Conservation (phyloP, 1,140 invertebrate species). For the Patella vulgata region DNA sequence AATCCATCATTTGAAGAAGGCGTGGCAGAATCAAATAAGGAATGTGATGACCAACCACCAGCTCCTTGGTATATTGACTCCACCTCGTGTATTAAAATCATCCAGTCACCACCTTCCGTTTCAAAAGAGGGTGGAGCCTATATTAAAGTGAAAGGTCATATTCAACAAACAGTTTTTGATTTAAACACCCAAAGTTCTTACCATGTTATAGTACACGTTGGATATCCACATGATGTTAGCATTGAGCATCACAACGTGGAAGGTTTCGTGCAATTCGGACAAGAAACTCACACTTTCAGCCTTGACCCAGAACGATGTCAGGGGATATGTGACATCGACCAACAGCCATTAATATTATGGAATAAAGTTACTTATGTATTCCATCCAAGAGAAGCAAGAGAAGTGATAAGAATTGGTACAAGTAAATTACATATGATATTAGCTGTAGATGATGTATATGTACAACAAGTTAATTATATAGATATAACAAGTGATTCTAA, state of each 20-base stretch:
- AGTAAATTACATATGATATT: slow-evolving; percentile 3
- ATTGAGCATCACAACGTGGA: slow-evolving; percentile 15
- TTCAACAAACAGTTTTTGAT: slow-evolving; percentile 7
- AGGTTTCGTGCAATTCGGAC: slow-evolving; percentile 14
- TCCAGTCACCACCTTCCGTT: background rate
- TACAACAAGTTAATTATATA: slow-evolving; percentile 21
- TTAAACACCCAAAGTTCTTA: slow-evolving; percentile 1
- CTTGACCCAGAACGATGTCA: slow-evolving; percentile 16
- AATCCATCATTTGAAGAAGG: slow-evolving; percentile 45
- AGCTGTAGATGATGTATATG: slow-evolving; percentile 24
- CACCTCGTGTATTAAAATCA: slow-evolving; percentile 2
- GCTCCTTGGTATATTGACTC: slow-evolving; percentile 14
- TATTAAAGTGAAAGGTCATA: slow-evolving; percentile 7
- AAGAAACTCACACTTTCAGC: slow-evolving; percentile 13
- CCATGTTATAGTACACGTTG: slow-evolving; percentile 15
- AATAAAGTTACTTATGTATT: slow-evolving; percentile 38
- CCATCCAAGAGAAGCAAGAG: slow-evolving; percentile 9
- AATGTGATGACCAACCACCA: slow-evolving; percentile 15
- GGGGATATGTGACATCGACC: slow-evolving; percentile 8
- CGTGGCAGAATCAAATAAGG: slow-evolving; percentile 11
- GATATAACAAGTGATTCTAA: background rate
- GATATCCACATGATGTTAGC: slow-evolving; percentile 11
- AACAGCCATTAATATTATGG: slow-evolving; percentile 24
- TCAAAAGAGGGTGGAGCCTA: slow-evolving; percentile 11
- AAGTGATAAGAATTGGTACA: slow-evolving; percentile 19